A percentile compares a stretch with the other conserved stretches of the same genome.
These are phyloP conservation scores for Trichomalopsis sarcophagae DNA, from an alignment of 1,140 invertebrate species.

Conservation along the genomic window DNA sequence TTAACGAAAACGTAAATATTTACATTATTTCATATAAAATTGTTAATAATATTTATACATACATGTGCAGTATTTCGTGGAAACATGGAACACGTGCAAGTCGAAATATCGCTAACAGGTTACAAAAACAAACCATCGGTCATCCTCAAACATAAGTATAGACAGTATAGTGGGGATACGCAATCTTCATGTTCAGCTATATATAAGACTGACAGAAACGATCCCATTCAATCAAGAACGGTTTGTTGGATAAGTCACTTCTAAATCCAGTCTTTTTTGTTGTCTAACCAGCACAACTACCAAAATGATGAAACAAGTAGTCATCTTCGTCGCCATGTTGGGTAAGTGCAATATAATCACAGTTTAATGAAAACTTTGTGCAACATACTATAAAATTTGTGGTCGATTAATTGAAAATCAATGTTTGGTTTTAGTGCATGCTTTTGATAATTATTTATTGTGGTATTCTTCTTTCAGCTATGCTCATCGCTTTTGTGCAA, in stretches of 20 bases:
- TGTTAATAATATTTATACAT: background rate
- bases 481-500: background rate
- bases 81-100: background rate
- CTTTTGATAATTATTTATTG: background rate
- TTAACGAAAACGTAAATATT: background rate
- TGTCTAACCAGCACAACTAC: background rate
- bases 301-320: constrained; percentile 31
- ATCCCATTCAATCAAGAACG: background rate
- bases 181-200: background rate
- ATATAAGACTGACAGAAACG: constrained; percentile 11
- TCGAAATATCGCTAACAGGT: background rate
- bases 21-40: background rate
- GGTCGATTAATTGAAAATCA: background rate
- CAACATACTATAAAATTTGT: too few relatives aligned
- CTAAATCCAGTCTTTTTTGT: background rate
- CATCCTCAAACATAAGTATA: constrained; percentile 2
- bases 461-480: background rate
- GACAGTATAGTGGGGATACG: background rate
- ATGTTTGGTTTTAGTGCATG: background rate
- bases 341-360: constrained; percentile 10
- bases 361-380: background rate
- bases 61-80: background rate
- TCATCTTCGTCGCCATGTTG: constrained; percentile 10
- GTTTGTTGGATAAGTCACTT: background rate
- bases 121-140: constrained; percentile 11